Evolutionary conservation across 2,113 vertebrate species (phyloP).

Genomic region (Malaclemys terrapin): DNA sequence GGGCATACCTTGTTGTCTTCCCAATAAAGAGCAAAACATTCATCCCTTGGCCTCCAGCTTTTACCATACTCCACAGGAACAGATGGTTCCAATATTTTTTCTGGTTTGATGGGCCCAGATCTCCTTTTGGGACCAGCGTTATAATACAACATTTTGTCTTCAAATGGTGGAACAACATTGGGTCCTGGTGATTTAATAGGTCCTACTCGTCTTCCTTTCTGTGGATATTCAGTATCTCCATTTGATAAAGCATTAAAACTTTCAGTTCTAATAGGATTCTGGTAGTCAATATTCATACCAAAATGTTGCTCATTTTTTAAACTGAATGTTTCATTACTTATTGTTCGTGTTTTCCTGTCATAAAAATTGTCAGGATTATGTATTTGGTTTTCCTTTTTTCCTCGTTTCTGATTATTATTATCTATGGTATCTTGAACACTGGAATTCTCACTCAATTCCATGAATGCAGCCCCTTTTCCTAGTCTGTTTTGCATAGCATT

Average conservation of each 20-base stretch:
- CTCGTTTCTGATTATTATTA: slow-evolving; percentile 85
- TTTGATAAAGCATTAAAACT: slow-evolving; percentile 85
- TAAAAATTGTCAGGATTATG: slow-evolving; percentile 83
- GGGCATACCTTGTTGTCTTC: slow-evolving; percentile 95
- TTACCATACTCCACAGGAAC: slow-evolving; percentile 78
- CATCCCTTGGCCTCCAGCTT: slow-evolving; percentile 94
- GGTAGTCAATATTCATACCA: slow-evolving; percentile 77
- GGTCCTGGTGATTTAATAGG: slow-evolving; percentile 88
- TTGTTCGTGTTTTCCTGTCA: slow-evolving; percentile 84
- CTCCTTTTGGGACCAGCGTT: slow-evolving; percentile 88
- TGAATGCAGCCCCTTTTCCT: slow-evolving; percentile 72
- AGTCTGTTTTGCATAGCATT: slow-evolving; percentile 80
- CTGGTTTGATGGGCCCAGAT: slow-evolving; percentile 89
- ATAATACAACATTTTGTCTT: slow-evolving; percentile 84
- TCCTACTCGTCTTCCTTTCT: slow-evolving; percentile 87
- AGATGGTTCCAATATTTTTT: slow-evolving; percentile 85
- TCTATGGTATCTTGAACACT: slow-evolving; percentile 80
- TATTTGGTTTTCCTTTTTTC: slow-evolving; percentile 84
- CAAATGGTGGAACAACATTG: slow-evolving; percentile 65
- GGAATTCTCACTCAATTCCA: slow-evolving; percentile 82
- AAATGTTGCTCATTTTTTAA: slow-evolving; percentile 83
- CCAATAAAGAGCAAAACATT: slow-evolving; percentile 98
- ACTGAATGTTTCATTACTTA: slow-evolving; percentile 79
- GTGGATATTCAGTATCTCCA: slow-evolving; percentile 85
- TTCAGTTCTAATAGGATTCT: slow-evolving; percentile 78